phyloP scores from a whole-genome alignment of 2,797 vertebrate genomes.

The Merluccius polli region DNA sequence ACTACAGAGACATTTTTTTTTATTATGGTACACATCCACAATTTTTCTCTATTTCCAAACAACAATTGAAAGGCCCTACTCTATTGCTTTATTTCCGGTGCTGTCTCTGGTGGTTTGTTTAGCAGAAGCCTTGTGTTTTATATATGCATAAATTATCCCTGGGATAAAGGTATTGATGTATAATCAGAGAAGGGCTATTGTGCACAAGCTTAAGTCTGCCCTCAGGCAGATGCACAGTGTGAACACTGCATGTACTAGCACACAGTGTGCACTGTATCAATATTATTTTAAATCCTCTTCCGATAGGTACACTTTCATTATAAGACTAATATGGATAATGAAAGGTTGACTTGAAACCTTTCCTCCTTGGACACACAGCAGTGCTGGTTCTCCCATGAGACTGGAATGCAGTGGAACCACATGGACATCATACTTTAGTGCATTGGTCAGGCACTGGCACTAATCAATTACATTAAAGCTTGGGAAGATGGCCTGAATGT shows the following conservation, averaged over 20 bases:
- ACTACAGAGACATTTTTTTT: conserved; percentile 41
- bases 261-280: conserved; percentile 27
- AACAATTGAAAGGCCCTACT: conserved; percentile 34
- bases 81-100: conserved; percentile 49
- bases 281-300: neutral
- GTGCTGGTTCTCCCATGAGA: conserved; percentile 52
- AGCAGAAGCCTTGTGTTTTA: conserved; percentile 70
- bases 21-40: conserved; percentile 33
- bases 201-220: conserved; percentile 57
- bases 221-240: conserved; percentile 56
- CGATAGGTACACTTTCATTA: neutral
- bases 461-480: conserved; percentile 49
- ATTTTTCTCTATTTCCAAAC: conserved; percentile 42
- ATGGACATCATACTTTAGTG: conserved; percentile 35
- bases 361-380: conserved; percentile 47
- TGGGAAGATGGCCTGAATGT: conserved; percentile 24
- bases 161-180: conserved; percentile 72
- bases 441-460: conserved; percentile 27
- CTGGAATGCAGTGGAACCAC: conserved; percentile 54
- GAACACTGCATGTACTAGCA: conserved; percentile 37
- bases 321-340: conserved; percentile 54
- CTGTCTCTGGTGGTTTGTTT: conserved; percentile 59
- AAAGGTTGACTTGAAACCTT: conserved; percentile 53
- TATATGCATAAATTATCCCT: conserved; percentile 71
- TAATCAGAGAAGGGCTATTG: conserved; percentile 68